These are phyloP conservation scores for Bombus polaris DNA, from an alignment of 1,140 invertebrate species.

Conservation along the genomic window DNA sequence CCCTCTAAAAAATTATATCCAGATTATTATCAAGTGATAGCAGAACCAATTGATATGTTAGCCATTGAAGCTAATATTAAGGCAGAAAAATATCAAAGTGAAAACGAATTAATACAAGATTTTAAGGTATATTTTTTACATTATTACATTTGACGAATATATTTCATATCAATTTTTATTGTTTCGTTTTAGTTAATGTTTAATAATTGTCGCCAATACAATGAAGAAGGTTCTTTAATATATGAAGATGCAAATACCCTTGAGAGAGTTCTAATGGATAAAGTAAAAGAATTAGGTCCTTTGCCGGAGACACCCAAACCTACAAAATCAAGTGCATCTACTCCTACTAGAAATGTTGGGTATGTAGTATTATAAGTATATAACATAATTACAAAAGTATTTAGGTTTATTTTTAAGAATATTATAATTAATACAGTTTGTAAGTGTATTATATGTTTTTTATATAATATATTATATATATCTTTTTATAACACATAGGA, in stretches of 20 bases:
- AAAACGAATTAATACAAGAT: slow-evolving; percentile 87
- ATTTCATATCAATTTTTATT: not conserved
- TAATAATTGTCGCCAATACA: slow-evolving; percentile 96
- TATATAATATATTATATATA: not conserved
- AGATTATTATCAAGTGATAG: slow-evolving; percentile 97
- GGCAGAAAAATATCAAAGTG: slow-evolving; percentile 85
- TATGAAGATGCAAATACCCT: slow-evolving; percentile 96
- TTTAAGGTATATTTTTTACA: slow-evolving; percentile 83
- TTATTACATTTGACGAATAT: not conserved
- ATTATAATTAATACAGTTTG: not conserved
- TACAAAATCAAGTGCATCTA: slow-evolving; percentile 74
- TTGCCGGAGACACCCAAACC: slow-evolving; percentile 74
- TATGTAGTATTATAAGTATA: slow-evolving; percentile 54
- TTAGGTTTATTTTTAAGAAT: not conserved
- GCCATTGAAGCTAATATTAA: slow-evolving; percentile 96
- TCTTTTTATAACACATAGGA: slow-evolving; percentile 64
- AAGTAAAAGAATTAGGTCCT: slow-evolving; percentile 89
- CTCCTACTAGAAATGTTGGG: slow-evolving; percentile 78
- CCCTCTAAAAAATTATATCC: slow-evolving; percentile 97
- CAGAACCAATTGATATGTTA: slow-evolving; percentile 97
- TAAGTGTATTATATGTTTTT: slow-evolving; percentile 5
- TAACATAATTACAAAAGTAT: not conserved
- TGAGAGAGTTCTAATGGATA: slow-evolving; percentile 92
- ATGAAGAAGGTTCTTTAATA: slow-evolving; percentile 97
- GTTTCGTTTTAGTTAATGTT: slow-evolving; percentile 92